A percentile compares a stretch with the other conserved stretches of the same genome.
Conservation (phyloP, 2,888 invertebrate species). For the Ellobium chinense region DNA sequence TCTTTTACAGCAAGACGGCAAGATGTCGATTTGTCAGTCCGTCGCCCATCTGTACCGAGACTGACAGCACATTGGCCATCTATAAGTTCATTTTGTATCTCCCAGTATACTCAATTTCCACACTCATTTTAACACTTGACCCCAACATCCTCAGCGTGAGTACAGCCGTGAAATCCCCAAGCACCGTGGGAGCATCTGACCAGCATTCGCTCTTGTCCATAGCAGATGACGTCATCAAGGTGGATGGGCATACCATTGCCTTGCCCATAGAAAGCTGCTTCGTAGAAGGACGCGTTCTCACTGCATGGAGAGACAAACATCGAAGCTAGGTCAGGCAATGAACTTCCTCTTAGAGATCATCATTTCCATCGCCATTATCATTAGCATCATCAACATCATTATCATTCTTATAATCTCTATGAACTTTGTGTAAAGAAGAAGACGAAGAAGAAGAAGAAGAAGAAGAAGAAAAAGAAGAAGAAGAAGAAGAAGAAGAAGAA, state of each 20-base stretch:
- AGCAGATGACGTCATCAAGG: not conserved
- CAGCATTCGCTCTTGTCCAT: not conserved
- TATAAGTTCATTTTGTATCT: too few species aligned
- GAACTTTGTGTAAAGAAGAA: too few species aligned
- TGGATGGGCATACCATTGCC: not conserved
- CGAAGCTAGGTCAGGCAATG: too few species aligned
- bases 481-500: not conserved
- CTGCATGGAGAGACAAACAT: not conserved
- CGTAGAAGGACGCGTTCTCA: not conserved
- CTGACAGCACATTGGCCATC: too few species aligned
- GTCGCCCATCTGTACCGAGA: too few species aligned
- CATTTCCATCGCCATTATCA: too few species aligned
- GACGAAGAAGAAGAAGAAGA: not conserved
- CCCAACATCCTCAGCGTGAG: not conserved
- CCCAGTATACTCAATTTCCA: too few species aligned
- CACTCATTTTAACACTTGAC: not conserved
- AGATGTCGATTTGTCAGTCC: too few species aligned
- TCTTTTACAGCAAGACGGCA: too few species aligned
- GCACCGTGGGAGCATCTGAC: not conserved
- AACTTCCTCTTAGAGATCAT: too few species aligned
- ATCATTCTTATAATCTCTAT: too few species aligned
- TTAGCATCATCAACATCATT: too few species aligned
- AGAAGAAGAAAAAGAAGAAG: constrained; percentile 10
- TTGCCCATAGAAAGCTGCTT: not conserved
- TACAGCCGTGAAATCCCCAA: constrained; percentile 2